A percentile compares a stretch with the other conserved stretches of the same genome.
These are phyloP conservation scores for Hippoglossus hippoglossus DNA, from an alignment of 2,797 vertebrate species.

Conservation along the genomic window DNA sequence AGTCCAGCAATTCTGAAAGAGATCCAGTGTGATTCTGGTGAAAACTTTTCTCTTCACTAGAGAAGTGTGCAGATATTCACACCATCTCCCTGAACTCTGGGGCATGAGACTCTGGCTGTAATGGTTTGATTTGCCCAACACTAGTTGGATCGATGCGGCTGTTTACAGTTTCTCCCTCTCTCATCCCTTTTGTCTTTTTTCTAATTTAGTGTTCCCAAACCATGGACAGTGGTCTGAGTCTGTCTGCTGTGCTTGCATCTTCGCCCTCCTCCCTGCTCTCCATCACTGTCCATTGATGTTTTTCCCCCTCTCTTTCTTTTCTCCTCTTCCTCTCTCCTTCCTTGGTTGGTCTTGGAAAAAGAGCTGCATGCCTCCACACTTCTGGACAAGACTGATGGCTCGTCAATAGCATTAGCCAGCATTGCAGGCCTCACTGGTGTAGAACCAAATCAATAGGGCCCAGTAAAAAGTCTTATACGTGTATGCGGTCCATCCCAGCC, in stretches of 20 bases:
- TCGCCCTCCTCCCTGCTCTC: slow-evolving; percentile 85
- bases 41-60: slow-evolving; percentile 68
- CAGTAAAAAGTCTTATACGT: slow-evolving; percentile 94
- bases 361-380: slow-evolving; percentile 93
- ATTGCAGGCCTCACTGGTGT: slow-evolving; percentile 92
- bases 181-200: slow-evolving; percentile 87
- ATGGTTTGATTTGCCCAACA: slow-evolving; percentile 85
- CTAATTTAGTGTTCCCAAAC: slow-evolving; percentile 89
- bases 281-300: slow-evolving; percentile 93
- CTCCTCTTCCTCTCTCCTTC: slow-evolving; percentile 85
- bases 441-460: slow-evolving; percentile 94
- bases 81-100: slow-evolving; percentile 62
- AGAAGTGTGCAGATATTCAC: slow-evolving; percentile 69
- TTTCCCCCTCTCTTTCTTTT: slow-evolving; percentile 79
- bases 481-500: slow-evolving; percentile 89
- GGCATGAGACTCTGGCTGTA: slow-evolving; percentile 69
- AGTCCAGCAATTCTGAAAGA: slow-evolving; percentile 54
- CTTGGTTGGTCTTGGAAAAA: slow-evolving; percentile 83
- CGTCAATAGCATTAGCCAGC: slow-evolving; percentile 99
- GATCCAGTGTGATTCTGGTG: slow-evolving; percentile 45
- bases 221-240: slow-evolving; percentile 82
- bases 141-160: slow-evolving; percentile 85
- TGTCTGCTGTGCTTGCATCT: slow-evolving; percentile 91
- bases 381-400: slow-evolving; percentile 95
- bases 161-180: slow-evolving; percentile 86